A percentile compares a stretch with the other conserved stretches of the same genome.
Evolutionary conservation across 1,140 invertebrate species (phyloP).

Genomic region (Drosophila suzukii): DNA sequence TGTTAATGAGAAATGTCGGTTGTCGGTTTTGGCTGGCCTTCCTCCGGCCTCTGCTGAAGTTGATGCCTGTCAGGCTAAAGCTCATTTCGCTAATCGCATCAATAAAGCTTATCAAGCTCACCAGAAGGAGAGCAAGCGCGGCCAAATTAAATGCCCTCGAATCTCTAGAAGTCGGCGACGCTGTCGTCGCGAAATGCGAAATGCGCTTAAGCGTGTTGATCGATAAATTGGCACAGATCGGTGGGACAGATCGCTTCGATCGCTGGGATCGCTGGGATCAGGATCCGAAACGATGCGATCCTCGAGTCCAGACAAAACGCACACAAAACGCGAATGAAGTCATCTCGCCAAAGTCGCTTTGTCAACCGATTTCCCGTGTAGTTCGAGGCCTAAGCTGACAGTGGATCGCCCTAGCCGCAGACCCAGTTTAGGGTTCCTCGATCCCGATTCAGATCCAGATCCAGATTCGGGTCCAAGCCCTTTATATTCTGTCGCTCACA

Average conservation of each 20-base stretch:
- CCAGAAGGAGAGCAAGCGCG: constrained; percentile 20
- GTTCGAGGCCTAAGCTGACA: constrained; percentile 73
- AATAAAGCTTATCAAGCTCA: constrained; percentile 80
- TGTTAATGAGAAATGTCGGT: constrained; percentile 82
- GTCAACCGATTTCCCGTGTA: constrained; percentile 77
- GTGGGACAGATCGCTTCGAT: constrained; percentile 10
- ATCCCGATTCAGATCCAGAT: background rate
- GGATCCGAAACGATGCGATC: background rate
- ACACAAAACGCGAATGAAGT: constrained; percentile 77
- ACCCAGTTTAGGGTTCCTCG: constrained; percentile 24
- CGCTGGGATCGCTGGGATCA: constrained; percentile 18
- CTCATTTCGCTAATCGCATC: constrained; percentile 81
- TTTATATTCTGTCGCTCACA: constrained; percentile 41
- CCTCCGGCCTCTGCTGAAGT: constrained; percentile 3
- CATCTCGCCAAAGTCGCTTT: constrained; percentile 73
- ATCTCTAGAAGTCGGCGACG: constrained; percentile 48
- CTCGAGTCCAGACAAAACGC: constrained; percentile 53
- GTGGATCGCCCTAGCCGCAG: constrained; percentile 66
- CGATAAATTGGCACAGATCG: constrained; percentile 76
- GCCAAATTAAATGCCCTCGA: constrained; percentile 60
- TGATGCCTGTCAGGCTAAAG: constrained; percentile 59
- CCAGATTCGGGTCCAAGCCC: constrained; percentile 12
- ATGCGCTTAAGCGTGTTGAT: constrained; percentile 81
- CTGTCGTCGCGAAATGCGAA: constrained; percentile 47
- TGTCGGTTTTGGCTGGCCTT: constrained; percentile 63